Conservation (phyloP, 1,140 invertebrate species). For the Panulirus ornatus region DNA sequence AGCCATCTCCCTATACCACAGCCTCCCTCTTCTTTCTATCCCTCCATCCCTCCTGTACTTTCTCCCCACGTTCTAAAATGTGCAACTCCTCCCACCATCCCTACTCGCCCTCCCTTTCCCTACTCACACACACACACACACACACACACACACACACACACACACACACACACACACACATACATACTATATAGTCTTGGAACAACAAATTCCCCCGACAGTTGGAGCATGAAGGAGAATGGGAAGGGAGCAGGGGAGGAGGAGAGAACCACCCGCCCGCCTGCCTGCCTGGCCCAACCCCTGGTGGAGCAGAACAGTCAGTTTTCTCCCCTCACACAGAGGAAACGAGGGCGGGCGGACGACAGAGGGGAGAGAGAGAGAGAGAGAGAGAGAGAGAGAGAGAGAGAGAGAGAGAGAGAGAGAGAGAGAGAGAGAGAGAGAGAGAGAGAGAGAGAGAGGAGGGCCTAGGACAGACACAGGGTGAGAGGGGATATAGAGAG, state of each 20-base stretch:
- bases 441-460: background rate
- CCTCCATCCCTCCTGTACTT: background rate
- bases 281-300: no score
- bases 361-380: conserved; percentile 1
- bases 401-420: background rate
- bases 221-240: conserved; percentile 20
- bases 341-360: background rate
- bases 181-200: conserved; percentile 27
- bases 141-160: conserved; percentile 32
- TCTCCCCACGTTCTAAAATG: background rate
- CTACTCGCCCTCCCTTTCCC: background rate
- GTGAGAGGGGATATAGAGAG: background rate
- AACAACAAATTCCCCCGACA: conserved; percentile 18
- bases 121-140: background rate
- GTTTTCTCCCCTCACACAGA: background rate
- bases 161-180: conserved; percentile 12
- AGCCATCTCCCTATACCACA: no score
- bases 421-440: no score
- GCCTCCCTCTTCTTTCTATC: background rate
- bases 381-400: background rate
- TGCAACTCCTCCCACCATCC: background rate
- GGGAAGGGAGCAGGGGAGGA: background rate
- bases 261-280: background rate
- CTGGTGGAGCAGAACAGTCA: no score
- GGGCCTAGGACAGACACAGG: no score